These are phyloP conservation scores for Bubo bubo DNA, from an alignment of 2,113 vertebrate species.

Conservation along the genomic window DNA sequence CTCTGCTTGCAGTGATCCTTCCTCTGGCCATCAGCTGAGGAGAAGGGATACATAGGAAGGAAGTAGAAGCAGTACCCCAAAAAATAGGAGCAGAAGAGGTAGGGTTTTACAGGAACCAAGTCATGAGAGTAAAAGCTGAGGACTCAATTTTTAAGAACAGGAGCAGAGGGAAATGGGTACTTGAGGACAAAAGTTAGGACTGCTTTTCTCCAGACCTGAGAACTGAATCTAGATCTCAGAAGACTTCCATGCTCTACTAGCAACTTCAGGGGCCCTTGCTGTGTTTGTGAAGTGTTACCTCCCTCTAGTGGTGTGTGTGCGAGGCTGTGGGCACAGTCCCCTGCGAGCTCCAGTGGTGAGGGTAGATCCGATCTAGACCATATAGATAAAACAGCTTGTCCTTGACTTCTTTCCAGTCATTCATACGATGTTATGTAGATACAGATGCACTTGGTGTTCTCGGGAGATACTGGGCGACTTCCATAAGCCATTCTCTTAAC, in stretches of 20 bases:
- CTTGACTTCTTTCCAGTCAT: neutral
- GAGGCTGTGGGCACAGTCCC: neutral
- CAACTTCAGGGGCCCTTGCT: neutral
- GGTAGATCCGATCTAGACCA: neutral
- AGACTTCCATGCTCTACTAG: neutral
- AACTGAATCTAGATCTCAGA: neutral
- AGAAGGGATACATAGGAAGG: neutral
- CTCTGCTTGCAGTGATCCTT: neutral
- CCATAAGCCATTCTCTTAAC: neutral
- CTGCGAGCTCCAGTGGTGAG: neutral
- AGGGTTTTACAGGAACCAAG: neutral
- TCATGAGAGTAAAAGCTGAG: neutral
- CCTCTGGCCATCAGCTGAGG: neutral
- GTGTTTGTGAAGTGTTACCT: conserved; percentile 23
- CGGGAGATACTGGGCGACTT: neutral
- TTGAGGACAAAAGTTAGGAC: neutral
- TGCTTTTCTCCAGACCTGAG: neutral
- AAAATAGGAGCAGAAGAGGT: neutral
- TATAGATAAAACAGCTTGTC: fast-evolving
- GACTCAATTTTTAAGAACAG: neutral
- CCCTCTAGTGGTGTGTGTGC: conserved; percentile 36
- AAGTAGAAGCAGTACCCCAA: neutral
- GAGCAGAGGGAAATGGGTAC: neutral
- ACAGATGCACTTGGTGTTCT: neutral
- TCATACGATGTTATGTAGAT: neutral